phyloP scores from a whole-genome alignment of 2,888 invertebrate genomes.

The Nomada hirtipes region DNA sequence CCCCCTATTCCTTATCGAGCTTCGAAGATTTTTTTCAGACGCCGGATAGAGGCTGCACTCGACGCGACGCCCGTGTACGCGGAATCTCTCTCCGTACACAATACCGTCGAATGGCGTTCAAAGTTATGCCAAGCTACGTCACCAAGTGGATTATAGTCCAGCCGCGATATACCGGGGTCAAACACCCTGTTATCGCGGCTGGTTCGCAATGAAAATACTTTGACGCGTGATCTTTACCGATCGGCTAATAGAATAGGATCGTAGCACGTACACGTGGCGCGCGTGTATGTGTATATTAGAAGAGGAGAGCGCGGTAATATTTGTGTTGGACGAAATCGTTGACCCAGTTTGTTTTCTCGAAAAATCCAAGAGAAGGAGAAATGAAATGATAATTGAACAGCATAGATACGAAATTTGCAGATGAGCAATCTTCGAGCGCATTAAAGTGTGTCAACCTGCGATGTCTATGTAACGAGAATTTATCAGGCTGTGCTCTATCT shows the following conservation, averaged over 20 bases:
- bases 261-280: too few relatives aligned
- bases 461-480: conserved; percentile 38
- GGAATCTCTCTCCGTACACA: conserved; percentile 41
- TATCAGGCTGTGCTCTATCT: conserved; percentile 54
- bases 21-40: conserved; percentile 14
- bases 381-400: neutral
- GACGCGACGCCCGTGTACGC: neutral
- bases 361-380: neutral
- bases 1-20: conserved; percentile 52
- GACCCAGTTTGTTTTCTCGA: neutral
- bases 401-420: too few relatives aligned
- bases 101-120: conserved; percentile 69
- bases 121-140: conserved; percentile 70
- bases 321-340: too few relatives aligned
- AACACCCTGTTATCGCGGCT: conserved; percentile 75
- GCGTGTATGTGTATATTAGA: neutral
- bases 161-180: conserved; percentile 77
- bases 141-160: conserved; percentile 77
- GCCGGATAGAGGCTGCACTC: neutral
- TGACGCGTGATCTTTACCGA: conserved; percentile 8
- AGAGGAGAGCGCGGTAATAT: too few relatives aligned
- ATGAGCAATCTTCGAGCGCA: neutral
- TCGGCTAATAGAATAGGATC: neutral
- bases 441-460: conserved; percentile 26
- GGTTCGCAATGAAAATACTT: conserved; percentile 31